Evolutionary conservation across 2,888 invertebrate genomes (phyloP).

Genomic region (Leptopilina drosophilae): DNA sequence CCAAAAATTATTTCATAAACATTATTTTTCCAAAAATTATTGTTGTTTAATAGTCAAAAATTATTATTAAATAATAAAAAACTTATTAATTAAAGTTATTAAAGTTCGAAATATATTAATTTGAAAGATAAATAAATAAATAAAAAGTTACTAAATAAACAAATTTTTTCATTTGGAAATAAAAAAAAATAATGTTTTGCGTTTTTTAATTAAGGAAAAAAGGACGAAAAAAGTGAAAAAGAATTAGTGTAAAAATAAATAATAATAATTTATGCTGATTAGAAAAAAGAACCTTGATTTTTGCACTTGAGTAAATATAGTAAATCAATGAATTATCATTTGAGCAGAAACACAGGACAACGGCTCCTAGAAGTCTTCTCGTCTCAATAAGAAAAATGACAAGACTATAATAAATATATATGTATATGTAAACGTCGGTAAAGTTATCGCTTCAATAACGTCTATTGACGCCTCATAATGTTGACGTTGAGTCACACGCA

Average conservation of each 20-base stretch:
- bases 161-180: too few relatives aligned
- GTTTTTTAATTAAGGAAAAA: background rate
- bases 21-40: too few relatives aligned
- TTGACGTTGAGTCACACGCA: background rate
- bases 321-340: conserved; percentile 20
- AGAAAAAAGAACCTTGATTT: conserved; percentile 14
- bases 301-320: conserved; percentile 13
- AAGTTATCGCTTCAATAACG: conserved; percentile 31
- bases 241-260: background rate
- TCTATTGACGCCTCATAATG: conserved; percentile 29
- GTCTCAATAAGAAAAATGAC: conserved; percentile 7
- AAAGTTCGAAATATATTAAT: too few relatives aligned
- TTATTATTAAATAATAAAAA: too few relatives aligned
- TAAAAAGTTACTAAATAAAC: too few relatives aligned
- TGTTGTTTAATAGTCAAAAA: too few relatives aligned
- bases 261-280: background rate
- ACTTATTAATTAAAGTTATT: too few relatives aligned
- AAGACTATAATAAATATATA: background rate
- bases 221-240: background rate
- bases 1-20: too few relatives aligned
- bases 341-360: conserved; percentile 13
- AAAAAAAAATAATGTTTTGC: too few relatives aligned
- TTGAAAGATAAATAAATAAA: too few relatives aligned
- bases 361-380: conserved; percentile 29
- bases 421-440: too few relatives aligned